These are phyloP conservation scores for Bombycilla garrulus DNA, from an alignment of 2,113 vertebrate species.

Conservation along the genomic window DNA sequence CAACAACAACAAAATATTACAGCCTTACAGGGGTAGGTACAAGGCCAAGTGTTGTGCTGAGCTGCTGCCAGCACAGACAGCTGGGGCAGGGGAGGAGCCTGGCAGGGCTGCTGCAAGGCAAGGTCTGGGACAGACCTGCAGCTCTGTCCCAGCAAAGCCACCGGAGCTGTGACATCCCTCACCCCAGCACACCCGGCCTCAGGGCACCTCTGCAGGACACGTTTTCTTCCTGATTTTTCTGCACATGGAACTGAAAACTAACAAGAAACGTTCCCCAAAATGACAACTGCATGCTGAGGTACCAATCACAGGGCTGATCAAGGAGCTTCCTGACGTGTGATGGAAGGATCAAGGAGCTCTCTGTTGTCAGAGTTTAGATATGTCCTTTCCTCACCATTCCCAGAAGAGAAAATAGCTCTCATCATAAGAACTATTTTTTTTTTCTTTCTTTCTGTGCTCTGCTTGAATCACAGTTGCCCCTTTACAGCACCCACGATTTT, in stretches of 20 bases:
- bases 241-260: neutral
- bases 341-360: conserved; percentile 63
- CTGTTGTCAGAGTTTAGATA: conserved; percentile 35
- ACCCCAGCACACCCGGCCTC: neutral
- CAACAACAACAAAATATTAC: conserved; percentile 26
- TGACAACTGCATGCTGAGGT: neutral
- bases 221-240: neutral
- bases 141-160: neutral
- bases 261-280: neutral
- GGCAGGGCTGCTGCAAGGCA: neutral
- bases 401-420: conserved; percentile 18
- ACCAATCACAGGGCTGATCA: conserved; percentile 46
- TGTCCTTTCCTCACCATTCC: neutral
- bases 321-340: conserved; percentile 18
- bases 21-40: conserved; percentile 14
- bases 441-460: neutral
- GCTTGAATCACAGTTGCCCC: neutral
- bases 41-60: conserved; percentile 15
- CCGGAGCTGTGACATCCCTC: neutral
- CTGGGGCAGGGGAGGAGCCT: neutral
- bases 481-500: neutral
- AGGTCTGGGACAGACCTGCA: neutral
- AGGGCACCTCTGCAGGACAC: neutral
- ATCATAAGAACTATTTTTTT: neutral
- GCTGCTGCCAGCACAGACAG: conserved; percentile 26